A percentile compares a stretch with the other conserved stretches of the same genome.
phyloP scores from a whole-genome alignment of 2,797 vertebrate genomes.

The Phoxinus dragarum region DNA sequence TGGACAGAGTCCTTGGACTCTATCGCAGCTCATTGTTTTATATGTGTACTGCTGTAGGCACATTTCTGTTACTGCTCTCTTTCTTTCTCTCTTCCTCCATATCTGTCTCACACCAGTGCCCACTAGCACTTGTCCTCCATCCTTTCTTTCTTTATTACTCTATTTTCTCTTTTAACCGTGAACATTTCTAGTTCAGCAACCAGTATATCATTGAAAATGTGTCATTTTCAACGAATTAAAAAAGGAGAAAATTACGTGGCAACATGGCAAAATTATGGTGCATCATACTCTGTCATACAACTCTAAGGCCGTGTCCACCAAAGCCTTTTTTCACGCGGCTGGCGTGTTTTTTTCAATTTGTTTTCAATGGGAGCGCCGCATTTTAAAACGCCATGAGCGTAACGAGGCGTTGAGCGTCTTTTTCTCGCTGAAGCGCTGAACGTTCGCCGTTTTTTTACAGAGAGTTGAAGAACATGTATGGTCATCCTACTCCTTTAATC shows the following conservation, averaged over 20 bases:
- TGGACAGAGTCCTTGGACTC: neutral
- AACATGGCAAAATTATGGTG: neutral
- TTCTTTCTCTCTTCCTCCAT: conserved; percentile 20
- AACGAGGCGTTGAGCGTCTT: too few species aligned
- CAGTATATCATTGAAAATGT: conserved; percentile 5
- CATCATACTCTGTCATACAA: neutral
- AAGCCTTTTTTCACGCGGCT: too few species aligned
- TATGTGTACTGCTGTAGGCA: conserved; percentile 22
- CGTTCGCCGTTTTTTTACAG: too few species aligned
- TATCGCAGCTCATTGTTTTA: conserved; percentile 22
- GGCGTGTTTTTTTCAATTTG: too few species aligned
- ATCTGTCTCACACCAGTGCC: neutral
- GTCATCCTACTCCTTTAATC: conserved; percentile 57
- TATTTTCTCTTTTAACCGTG: neutral
- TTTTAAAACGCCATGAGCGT: too few species aligned
- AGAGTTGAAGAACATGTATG: neutral
- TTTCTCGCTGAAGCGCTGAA: too few species aligned
- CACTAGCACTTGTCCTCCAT: conserved; percentile 2
- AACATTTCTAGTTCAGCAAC: neutral
- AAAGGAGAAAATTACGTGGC: neutral
- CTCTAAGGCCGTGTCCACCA: neutral
- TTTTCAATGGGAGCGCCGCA: too few species aligned
- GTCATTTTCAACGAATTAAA: neutral
- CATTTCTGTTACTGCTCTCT: conserved; percentile 24
- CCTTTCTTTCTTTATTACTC: neutral